A percentile compares a stretch with the other conserved stretches of the same genome.
Conservation (phyloP, 2,888 invertebrate species). For the Rhagonycha lutea region DNA sequence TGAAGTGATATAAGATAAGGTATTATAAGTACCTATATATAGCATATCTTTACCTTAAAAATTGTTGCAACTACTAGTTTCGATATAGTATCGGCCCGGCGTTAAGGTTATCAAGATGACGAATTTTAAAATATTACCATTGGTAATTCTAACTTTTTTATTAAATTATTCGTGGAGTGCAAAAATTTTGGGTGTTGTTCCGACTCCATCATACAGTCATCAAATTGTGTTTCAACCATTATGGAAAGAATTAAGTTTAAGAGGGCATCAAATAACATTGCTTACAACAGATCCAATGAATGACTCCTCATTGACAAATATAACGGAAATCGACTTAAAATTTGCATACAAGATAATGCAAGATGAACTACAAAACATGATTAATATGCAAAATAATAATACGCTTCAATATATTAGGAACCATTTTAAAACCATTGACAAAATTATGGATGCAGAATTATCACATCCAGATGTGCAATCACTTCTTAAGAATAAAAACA, state of each 20-base stretch:
- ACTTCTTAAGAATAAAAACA: conserved; percentile 41
- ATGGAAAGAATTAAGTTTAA: conserved; percentile 52
- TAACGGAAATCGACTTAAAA: conserved; percentile 52
- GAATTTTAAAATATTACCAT: no score
- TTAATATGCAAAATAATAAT: background rate
- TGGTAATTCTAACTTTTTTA: background rate
- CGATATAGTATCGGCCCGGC: no score
- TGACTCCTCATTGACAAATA: conserved; percentile 46
- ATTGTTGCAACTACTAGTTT: no score
- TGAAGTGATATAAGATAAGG: no score
- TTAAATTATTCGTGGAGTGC: conserved; percentile 36
- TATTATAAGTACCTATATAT: no score
- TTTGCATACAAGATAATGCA: conserved; percentile 39
- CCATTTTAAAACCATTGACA: background rate
- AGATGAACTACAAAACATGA: no score
- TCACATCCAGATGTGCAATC: conserved; percentile 41
- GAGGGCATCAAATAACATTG: conserved; percentile 57
- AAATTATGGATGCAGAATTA: background rate
- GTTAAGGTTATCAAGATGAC: no score
- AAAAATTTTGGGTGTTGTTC: conserved; percentile 53
- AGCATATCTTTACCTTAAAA: no score
- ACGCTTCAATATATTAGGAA: background rate
- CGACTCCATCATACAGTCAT: conserved; percentile 57
- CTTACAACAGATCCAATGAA: conserved; percentile 54
- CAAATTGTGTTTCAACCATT: conserved; percentile 55